These are phyloP conservation scores for Scotopteryx bipunctaria DNA, from an alignment of 2,888 invertebrate genomes.

Conservation along the genomic window DNA sequence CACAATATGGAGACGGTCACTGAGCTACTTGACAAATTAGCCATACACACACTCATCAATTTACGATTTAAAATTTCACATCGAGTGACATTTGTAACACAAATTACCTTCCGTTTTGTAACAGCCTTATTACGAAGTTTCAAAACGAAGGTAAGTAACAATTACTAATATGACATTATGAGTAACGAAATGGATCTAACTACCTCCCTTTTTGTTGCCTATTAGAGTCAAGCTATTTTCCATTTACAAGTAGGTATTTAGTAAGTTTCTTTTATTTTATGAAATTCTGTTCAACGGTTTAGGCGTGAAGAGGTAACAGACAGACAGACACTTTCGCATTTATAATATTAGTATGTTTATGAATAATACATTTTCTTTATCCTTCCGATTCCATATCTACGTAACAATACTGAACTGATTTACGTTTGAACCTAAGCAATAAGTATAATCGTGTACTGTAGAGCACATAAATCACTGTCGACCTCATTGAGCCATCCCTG, in stretches of 20 bases:
- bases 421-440: no score
- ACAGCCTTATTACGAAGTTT: slow-evolving; percentile 3
- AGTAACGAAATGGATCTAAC: neutral
- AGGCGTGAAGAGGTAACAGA: no score
- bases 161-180: neutral
- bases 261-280: no score
- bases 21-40: slow-evolving; percentile 22
- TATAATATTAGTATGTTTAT: no score
- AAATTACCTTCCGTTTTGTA: slow-evolving; percentile 23
- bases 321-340: no score
- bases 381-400: no score
- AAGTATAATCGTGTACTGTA: neutral
- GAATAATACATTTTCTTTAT: no score
- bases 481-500: slow-evolving; percentile 38
- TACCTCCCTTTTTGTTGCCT: neutral
- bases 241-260: no score
- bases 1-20: slow-evolving; percentile 13
- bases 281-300: no score
- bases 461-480: slow-evolving; percentile 51
- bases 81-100: slow-evolving; percentile 15
- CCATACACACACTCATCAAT: slow-evolving; percentile 20
- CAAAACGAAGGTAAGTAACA: slow-evolving; percentile 1
- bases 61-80: slow-evolving; percentile 25
- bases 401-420: no score
- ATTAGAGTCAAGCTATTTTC: no score